Evolutionary conservation across 2,113 vertebrate species (phyloP), one percentile per base, ranked within the genome.

Genomic region (Petrocephalus microphthalmus): DNA sequence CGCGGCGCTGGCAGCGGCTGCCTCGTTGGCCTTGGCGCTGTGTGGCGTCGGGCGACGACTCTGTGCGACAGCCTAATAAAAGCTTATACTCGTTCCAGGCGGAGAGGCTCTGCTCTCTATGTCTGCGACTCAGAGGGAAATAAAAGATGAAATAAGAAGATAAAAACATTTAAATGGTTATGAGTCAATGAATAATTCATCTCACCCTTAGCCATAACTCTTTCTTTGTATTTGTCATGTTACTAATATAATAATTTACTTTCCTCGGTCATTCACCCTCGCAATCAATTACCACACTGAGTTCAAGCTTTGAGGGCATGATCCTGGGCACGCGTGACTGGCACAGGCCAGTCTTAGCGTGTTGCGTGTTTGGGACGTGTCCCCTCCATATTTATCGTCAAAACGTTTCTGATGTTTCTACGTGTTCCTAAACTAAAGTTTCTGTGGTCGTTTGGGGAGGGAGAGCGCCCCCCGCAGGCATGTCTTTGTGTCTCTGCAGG

Each of bases 181-280:
- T 78, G 64, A 74, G 25, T 19, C 47, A 49, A 29, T 87, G 25
- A 52, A 87, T 87, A 87, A 87, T 87, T 78, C 15, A 78, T 87
- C 49, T 49, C 5, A 42, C 29, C 71, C 19, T 29, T 2, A 52
- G 87, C 51, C 52, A 78, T 8, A 33, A 51, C 49, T 88, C 53
- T 84, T 88, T n/a, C 20, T 83, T 53, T 2, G 10, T 83, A 47
- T 84, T 83, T 84, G 19, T 17, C 13, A 7, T 83, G 71, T 33
- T 78, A n/a, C 45, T 71, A 81, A 8, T 78, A 56, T 56, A 81
- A 81, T 81, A 56, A 78, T 78, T 42, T 88, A 81, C 89, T 87
- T 91, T 89, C 47, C 54, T 37, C 87, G 8, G 10, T 81, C 54
- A 67, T 71, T 87, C 88, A 33, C 83, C 60, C 20, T 37, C 52